Base-by-base conservation (phyloP, 2,797 vertebrate species). In the Myotis findleyi region DNA sequence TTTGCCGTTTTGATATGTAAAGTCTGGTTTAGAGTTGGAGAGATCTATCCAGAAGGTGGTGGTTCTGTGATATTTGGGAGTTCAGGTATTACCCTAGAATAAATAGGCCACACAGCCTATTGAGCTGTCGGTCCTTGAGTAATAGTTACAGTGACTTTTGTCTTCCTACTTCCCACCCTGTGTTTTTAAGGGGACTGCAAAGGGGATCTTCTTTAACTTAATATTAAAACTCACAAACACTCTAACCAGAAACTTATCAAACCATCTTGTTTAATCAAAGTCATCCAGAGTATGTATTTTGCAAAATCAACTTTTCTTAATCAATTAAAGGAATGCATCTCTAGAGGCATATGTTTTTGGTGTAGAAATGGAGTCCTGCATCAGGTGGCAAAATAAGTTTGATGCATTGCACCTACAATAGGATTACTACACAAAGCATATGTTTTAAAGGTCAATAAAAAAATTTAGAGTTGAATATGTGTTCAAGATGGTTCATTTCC, bases 251-350 rank as follows among this genome's bases (percentile, higher is more conserved):
- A 6, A 3, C 0, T 0, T 57, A 49, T 7, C 38, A 73, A n/a
- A 57, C 18, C 47, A 81, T 69, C 30, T 53, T 68, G 57, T 18
- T 72, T 49, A 49, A 73, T 79, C 49, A 83, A 87, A 83, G 20
- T 83, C 13, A 33, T 25, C 53, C 18, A 49, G 93, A 68, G 47
- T 81, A 49, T 59, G 11, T 75, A 16, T 72, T 91, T 91, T 41
- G n/a, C 25, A 47, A 87, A 62, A 27, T 77, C 55, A 2, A 53
- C 71, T 93, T 91, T 83, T 95, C 64, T 72, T 41, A 87, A 77
- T 57, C 7, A 36, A 21, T 77, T 89, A 76, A 71, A 41, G 33
- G 51, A 87, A 83, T 33, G 6, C 17, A 83, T 71, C 27, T 5
- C 12, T 59, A 64, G 77, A 64, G 55, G 47, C 6, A 16, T 36